These are phyloP conservation scores for Monodelphis domestica DNA, from an alignment of 2,797 vertebrate species.

Conservation along the genomic window DNA sequence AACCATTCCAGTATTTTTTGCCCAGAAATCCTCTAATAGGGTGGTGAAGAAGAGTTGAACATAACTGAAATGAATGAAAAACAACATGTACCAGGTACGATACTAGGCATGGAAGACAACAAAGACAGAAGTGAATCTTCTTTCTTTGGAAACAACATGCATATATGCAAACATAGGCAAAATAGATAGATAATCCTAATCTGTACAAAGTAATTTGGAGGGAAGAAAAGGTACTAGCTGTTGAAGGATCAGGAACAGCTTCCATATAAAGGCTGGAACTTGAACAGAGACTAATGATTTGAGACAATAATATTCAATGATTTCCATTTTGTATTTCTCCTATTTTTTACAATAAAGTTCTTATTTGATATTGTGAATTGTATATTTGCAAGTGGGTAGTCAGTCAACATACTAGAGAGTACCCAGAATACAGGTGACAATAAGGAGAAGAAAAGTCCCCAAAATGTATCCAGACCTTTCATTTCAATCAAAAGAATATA, in stretches of 20 bases:
- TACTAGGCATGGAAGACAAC: not conserved
- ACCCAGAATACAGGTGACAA: not conserved
- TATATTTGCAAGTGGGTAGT: not conserved
- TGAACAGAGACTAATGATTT: not conserved
- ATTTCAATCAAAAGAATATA: not conserved
- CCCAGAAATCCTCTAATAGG: too few relatives aligned
- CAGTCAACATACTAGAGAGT: not conserved
- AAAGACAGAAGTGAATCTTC: not conserved
- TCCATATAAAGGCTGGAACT: not conserved
- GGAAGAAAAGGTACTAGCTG: not conserved
- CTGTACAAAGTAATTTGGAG: not conserved
- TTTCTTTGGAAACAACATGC: not conserved
- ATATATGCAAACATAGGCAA: not conserved
- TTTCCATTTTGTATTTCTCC: not conserved
- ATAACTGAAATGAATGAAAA: too few relatives aligned
- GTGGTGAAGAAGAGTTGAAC: too few relatives aligned
- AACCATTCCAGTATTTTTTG: too few relatives aligned
- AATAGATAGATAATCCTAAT: not conserved
- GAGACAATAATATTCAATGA: not conserved
- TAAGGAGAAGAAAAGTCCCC: not conserved
- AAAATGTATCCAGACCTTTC: not conserved
- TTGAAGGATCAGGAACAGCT: not conserved
- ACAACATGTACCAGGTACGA: not conserved
- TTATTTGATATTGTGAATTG: not conserved
- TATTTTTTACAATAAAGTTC: not conserved